Conservation (phyloP, 2,113 vertebrate species). For the Origma solitaria region DNA sequence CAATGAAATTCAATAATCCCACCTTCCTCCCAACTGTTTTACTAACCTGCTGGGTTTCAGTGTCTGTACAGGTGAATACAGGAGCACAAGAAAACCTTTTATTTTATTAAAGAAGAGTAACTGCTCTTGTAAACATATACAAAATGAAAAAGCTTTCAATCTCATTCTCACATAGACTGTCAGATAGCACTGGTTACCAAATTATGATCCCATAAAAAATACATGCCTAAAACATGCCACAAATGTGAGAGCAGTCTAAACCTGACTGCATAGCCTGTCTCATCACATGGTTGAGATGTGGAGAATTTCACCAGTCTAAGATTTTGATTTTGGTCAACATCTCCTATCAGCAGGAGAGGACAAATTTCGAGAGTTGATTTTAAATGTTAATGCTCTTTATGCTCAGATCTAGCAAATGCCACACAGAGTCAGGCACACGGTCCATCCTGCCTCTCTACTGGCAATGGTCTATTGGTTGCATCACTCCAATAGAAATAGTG, state of each 20-base stretch:
- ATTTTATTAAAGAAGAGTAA: neutral
- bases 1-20: neutral
- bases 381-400: neutral
- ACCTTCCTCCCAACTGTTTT: neutral
- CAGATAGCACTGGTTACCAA: neutral
- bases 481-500: neutral
- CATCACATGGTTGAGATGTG: neutral
- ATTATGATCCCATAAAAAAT: neutral
- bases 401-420: neutral
- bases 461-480: neutral
- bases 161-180: neutral
- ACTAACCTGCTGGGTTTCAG: neutral
- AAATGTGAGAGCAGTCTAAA: neutral
- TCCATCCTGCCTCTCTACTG: neutral
- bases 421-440: neutral
- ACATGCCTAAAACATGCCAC: accelerated
- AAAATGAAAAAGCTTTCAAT: neutral
- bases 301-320: neutral
- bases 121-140: neutral
- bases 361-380: neutral
- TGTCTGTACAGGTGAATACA: neutral
- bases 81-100: neutral
- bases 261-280: neutral
- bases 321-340: neutral
- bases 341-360: neutral